A percentile compares a stretch with the other conserved stretches of the same genome.
phyloP scores from a whole-genome alignment of 2,113 vertebrate species.

The Lepidothrix coronata region DNA sequence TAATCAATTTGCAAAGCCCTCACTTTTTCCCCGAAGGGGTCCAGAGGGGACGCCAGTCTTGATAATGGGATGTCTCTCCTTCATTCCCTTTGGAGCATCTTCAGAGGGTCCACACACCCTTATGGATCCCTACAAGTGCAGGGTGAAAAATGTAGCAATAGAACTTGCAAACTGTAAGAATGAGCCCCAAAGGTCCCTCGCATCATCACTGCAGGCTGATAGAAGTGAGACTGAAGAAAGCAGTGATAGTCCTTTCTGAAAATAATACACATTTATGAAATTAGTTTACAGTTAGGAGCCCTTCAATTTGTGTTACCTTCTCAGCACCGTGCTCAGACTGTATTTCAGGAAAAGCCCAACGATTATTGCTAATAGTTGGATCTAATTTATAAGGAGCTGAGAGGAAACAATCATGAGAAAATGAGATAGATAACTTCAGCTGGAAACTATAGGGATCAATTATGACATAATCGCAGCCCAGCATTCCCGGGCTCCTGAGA shows the following conservation, averaged over 20 bases:
- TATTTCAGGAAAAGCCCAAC: not conserved
- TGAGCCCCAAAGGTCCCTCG: not conserved
- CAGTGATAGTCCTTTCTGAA: not conserved
- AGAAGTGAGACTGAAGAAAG: not conserved
- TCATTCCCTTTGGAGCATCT: not conserved
- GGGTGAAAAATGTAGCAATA: not conserved
- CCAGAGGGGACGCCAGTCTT: not conserved
- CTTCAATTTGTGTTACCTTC: not conserved
- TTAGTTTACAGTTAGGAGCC: not conserved
- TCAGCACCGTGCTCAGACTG: not conserved
- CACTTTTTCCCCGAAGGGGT: not conserved
- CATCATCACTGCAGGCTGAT: not conserved
- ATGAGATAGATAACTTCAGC: conserved; percentile 57
- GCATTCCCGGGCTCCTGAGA: conserved; percentile 31
- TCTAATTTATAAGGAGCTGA: conserved; percentile 55
- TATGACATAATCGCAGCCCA: conserved; percentile 56
- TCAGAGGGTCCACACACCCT: not conserved
- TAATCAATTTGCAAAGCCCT: not conserved
- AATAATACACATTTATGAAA: not conserved
- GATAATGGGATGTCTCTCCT: not conserved
- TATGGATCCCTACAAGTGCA: not conserved
- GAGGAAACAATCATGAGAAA: conserved; percentile 53
- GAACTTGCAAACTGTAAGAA: not conserved
- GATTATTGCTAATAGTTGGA: conserved; percentile 19
- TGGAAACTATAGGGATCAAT: conserved; percentile 62